These are phyloP conservation scores for Clangula hyemalis DNA, from an alignment of 2,797 vertebrate genomes.

Conservation along the genomic window DNA sequence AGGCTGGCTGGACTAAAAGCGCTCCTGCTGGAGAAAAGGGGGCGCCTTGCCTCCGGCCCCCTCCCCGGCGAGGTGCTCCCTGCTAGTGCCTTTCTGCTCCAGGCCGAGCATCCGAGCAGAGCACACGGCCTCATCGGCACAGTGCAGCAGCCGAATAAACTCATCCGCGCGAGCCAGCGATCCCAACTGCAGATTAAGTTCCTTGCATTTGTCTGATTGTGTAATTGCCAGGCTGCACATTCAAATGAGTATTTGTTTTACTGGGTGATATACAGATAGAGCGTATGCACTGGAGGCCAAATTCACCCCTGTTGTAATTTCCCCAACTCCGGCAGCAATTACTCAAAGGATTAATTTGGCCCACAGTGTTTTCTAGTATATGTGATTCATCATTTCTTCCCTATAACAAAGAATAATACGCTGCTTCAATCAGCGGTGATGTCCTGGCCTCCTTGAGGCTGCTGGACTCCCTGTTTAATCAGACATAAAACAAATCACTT, in stretches of 20 bases:
- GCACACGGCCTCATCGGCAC: background rate
- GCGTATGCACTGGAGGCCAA: slow-evolving; percentile 59
- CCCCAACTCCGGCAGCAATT: slow-evolving; percentile 61
- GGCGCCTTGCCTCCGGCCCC: background rate
- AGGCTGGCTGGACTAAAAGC: background rate
- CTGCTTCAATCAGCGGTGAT: slow-evolving; percentile 70
- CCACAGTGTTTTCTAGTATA: slow-evolving; percentile 59
- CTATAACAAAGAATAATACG: slow-evolving; percentile 63
- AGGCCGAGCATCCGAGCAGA: background rate
- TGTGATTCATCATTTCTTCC: slow-evolving; percentile 68
- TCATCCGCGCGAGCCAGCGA: slow-evolving; percentile 24
- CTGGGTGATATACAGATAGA: slow-evolving; percentile 64
- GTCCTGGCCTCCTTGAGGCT: slow-evolving; percentile 78
- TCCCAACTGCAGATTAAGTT: slow-evolving; percentile 43
- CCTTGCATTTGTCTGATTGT: slow-evolving; percentile 37
- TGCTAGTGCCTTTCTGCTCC: background rate
- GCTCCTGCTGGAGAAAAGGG: background rate
- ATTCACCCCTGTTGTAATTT: slow-evolving; percentile 62
- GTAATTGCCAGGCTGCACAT: slow-evolving; percentile 61
- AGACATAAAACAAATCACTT: slow-evolving; percentile 86
- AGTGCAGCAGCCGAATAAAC: background rate
- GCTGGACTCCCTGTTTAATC: slow-evolving; percentile 85
- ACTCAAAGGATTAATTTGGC: slow-evolving; percentile 70
- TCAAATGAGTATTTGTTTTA: slow-evolving; percentile 68
- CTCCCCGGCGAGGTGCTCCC: background rate